Evolutionary conservation across 2,888 invertebrate species (phyloP).

Genomic region (Aphelenchoides bicaudatus): DNA sequence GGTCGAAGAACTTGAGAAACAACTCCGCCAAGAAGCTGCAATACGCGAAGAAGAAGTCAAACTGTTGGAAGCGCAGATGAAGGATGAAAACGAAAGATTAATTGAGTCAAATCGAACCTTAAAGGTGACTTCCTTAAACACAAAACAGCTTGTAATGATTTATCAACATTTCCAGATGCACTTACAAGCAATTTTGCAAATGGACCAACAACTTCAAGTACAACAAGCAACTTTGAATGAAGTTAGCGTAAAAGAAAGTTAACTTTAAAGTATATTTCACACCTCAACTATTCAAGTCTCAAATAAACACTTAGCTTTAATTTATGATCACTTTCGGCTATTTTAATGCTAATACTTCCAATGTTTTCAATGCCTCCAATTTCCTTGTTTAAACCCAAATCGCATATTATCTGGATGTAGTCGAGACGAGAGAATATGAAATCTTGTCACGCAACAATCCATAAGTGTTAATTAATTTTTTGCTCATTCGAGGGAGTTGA

Average conservation of each 20-base stretch:
- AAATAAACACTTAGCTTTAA: neutral
- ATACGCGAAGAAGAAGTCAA: constrained; percentile 52
- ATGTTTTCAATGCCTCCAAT: no score
- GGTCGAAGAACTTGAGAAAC: constrained; percentile 49
- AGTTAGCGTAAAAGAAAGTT: constrained; percentile 11
- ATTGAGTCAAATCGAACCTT: constrained; percentile 47
- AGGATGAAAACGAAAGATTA: constrained; percentile 53
- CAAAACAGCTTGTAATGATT: neutral
- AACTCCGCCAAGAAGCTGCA: constrained; percentile 44
- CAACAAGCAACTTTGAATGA: constrained; percentile 19
- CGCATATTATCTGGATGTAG: no score
- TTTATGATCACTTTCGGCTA: neutral
- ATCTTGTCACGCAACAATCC: no score
- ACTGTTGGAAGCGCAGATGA: constrained; percentile 52
- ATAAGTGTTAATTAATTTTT: no score
- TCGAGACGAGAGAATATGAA: no score
- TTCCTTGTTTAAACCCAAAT: no score
- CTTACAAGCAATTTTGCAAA: constrained; percentile 53
- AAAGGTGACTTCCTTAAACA: constrained; percentile 34
- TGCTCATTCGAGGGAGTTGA: no score
- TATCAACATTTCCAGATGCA: constrained; percentile 41
- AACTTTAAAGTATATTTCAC: neutral
- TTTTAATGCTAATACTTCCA: no score
- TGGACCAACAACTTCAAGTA: constrained; percentile 40
- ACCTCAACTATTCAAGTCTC: neutral